phyloP scores from a whole-genome alignment of 2,113 vertebrate species.

The Martes martes region DNA sequence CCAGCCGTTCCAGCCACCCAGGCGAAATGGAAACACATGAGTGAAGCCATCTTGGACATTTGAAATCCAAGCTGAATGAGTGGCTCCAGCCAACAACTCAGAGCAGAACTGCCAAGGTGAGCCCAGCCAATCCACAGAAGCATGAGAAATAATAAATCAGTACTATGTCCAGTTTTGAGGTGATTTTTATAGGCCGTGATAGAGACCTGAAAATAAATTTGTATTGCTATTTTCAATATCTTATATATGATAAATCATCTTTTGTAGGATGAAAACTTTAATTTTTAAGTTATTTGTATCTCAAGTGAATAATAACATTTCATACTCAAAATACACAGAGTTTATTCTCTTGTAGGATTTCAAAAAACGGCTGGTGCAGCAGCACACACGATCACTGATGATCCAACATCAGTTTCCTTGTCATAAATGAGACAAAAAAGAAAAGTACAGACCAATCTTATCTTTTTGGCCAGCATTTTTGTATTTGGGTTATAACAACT shows the following conservation, averaged over 20 bases:
- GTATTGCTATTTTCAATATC: neutral
- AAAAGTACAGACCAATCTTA: neutral
- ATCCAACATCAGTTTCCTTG: neutral
- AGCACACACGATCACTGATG: neutral
- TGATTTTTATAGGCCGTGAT: neutral
- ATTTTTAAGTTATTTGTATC: constrained; percentile 22
- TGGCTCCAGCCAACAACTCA: neutral
- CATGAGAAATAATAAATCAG: neutral
- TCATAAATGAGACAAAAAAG: constrained; percentile 18
- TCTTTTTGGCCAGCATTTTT: constrained; percentile 34
- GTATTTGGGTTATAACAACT: neutral
- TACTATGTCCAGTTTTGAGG: neutral
- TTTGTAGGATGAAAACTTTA: neutral
- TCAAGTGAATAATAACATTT: constrained; percentile 22
- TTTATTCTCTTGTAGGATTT: neutral
- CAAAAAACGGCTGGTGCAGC: neutral
- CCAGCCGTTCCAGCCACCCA: neutral
- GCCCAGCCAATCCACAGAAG: neutral
- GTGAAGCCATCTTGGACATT: neutral
- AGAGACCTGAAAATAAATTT: neutral
- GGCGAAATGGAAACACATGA: neutral
- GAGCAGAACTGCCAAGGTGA: neutral
- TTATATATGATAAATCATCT: neutral
- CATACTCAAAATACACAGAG: constrained; percentile 31
- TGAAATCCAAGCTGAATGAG: neutral